phyloP scores from a whole-genome alignment of 2,113 vertebrate species.

The Chinchilla lanigera region DNA sequence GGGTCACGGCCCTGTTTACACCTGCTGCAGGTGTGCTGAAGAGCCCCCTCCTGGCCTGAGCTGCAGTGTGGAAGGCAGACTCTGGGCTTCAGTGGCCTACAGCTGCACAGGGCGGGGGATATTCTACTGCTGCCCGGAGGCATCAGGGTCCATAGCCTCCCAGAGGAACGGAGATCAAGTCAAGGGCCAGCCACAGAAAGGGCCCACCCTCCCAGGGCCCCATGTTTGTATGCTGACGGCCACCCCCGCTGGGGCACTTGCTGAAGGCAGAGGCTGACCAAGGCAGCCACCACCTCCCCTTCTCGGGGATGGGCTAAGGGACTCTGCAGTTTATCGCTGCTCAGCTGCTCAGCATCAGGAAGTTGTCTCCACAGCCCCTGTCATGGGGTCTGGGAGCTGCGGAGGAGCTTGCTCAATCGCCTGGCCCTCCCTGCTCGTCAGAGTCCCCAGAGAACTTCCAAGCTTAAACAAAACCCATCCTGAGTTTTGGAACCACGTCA shows the following conservation, averaged over 20 bases:
- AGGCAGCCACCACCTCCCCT: rapidly evolving
- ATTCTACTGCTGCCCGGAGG: neutral
- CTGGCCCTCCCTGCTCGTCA: neutral
- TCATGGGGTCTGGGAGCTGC: neutral
- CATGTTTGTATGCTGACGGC: neutral
- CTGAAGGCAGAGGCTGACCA: neutral
- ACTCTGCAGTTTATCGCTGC: neutral
- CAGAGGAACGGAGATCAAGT: neutral
- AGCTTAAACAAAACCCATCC: neutral
- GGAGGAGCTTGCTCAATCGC: neutral
- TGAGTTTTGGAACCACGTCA: neutral
- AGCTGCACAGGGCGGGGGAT: neutral
- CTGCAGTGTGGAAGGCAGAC: neutral
- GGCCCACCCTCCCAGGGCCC: neutral
- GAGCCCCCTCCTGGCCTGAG: neutral
- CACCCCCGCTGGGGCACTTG: neutral
- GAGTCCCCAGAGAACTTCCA: neutral
- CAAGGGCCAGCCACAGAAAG: neutral
- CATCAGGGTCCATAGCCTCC: neutral
- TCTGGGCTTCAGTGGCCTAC: neutral
- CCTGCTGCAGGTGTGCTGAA: neutral
- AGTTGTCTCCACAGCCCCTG: neutral
- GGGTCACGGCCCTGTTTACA: neutral
- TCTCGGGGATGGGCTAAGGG: rapidly evolving
- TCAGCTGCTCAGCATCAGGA: neutral